Conservation (phyloP, 2,113 vertebrate species). For the Ictalurus punctatus region DNA sequence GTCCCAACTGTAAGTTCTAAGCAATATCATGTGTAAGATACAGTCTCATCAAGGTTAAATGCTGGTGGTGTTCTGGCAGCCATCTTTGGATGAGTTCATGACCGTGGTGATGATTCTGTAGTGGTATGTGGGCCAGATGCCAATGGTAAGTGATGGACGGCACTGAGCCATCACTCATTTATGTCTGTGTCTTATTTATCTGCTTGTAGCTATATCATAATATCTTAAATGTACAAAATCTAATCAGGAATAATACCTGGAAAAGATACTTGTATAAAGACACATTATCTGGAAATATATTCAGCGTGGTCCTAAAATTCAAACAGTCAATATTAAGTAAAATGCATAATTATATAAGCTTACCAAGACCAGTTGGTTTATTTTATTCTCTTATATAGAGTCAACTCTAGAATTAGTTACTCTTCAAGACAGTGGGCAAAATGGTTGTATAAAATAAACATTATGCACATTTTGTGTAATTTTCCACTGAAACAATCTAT, state of each 20-base stretch:
- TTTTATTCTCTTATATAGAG: neutral
- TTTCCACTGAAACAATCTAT: neutral
- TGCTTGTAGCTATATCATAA: neutral
- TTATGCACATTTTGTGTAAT: neutral
- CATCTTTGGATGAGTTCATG: neutral
- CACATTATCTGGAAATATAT: neutral
- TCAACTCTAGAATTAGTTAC: neutral
- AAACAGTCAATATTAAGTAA: slow-evolving; percentile 65
- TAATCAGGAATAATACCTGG: neutral
- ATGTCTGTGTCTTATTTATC: neutral
- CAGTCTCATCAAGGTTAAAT: neutral
- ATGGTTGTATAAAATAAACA: neutral
- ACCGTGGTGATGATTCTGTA: neutral
- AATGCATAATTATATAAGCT: slow-evolving; percentile 75
- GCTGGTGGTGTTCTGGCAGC: neutral
- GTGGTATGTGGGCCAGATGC: neutral
- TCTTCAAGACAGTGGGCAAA: neutral
- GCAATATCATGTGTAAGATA: neutral
- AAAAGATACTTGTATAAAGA: slow-evolving; percentile 11
- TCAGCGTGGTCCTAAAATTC: neutral
- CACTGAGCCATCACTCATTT: neutral
- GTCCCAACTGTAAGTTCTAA: neutral
- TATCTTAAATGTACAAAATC: neutral
- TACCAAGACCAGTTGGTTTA: slow-evolving; percentile 60
- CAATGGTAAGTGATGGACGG: neutral